A percentile compares a stretch with the other conserved stretches of the same genome.
phyloP scores from a whole-genome alignment of 2,797 vertebrate species.

The Coracias cyanogaster region DNA sequence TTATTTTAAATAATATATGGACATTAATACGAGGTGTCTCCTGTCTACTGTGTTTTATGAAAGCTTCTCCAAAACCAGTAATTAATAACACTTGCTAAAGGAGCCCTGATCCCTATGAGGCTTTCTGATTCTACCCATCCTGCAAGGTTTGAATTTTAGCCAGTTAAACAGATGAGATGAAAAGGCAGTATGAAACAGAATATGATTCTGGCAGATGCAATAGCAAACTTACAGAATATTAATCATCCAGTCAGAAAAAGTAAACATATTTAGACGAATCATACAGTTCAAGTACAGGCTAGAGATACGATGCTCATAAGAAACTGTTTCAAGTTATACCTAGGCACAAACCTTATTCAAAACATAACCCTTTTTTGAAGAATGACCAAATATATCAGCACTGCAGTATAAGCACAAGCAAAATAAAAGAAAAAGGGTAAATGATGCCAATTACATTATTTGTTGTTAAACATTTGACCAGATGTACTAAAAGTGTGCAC shows the following conservation, averaged over 20 bases:
- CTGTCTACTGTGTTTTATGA: background rate
- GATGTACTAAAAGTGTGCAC: background rate
- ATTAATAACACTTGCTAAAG: background rate
- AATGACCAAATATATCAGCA: background rate
- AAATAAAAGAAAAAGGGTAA: too few relatives aligned
- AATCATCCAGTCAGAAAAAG: background rate
- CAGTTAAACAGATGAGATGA: background rate
- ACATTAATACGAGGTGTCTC: background rate
- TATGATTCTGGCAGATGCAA: background rate
- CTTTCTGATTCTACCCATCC: background rate
- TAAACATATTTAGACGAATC: background rate
- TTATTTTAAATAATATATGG: background rate
- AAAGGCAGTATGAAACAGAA: background rate
- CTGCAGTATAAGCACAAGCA: fast-evolving
- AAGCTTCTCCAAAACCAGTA: background rate
- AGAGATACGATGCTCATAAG: background rate
- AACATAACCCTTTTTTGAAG: background rate
- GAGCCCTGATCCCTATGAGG: background rate
- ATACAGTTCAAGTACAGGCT: background rate
- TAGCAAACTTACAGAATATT: background rate
- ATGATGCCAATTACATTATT: background rate
- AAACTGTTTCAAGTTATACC: background rate
- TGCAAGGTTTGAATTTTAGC: background rate
- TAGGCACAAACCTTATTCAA: background rate
- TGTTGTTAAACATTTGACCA: background rate